phyloP scores from a whole-genome alignment of 1,140 invertebrate species.

The Antheraea pernyi region DNA sequence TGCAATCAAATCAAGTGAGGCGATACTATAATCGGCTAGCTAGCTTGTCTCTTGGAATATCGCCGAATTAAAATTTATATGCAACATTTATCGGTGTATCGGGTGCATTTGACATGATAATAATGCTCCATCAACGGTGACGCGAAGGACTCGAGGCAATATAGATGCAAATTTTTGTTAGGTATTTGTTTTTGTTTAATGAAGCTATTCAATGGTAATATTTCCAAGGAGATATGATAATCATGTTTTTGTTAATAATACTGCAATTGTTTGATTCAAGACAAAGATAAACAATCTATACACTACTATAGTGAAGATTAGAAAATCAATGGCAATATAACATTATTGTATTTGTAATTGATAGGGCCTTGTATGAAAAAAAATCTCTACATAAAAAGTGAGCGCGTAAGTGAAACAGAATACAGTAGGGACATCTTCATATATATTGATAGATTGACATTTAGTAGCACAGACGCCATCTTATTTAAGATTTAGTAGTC shows the following conservation, averaged over 20 bases:
- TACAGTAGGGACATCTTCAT: no score
- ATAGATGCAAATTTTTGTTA: constrained; percentile 5
- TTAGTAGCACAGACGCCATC: no score
- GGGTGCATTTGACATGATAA: constrained; percentile 12
- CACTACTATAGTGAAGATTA: no score
- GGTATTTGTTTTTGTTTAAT: constrained; percentile 1
- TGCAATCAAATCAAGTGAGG: neutral
- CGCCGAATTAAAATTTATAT: neutral
- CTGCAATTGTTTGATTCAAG: no score
- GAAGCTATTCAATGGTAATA: neutral
- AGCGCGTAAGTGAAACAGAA: no score
- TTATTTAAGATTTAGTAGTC: no score
- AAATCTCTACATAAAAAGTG: no score
- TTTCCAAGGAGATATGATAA: neutral
- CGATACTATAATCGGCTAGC: neutral
- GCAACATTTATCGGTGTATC: neutral
- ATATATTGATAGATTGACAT: no score
- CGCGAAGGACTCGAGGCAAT: neutral
- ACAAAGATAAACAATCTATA: no score
- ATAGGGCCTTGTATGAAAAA: no score
- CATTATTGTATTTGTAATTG: no score
- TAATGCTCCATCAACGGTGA: constrained; percentile 2
- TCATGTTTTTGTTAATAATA: neutral
- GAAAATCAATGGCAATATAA: no score
- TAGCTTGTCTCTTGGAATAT: neutral